Conservation (phyloP, 2,113 vertebrate genomes). For the Craseonycteris thonglongyai region DNA sequence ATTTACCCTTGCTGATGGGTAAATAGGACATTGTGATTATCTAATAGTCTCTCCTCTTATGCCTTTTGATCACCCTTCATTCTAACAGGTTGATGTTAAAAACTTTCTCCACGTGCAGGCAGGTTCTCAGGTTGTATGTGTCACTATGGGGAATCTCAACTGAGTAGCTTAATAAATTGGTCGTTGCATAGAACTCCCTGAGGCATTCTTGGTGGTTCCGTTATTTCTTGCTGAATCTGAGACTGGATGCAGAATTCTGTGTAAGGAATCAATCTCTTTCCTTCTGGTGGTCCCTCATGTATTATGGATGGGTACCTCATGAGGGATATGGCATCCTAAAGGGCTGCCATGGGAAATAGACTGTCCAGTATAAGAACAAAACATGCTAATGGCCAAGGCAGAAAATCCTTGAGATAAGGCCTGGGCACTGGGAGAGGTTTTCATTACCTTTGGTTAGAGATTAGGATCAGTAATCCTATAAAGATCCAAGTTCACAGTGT, state of each 20-base stretch:
- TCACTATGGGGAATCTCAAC: neutral
- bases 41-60: neutral
- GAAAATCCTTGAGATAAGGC: neutral
- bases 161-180: neutral
- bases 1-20: neutral
- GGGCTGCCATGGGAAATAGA: neutral
- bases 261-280: neutral
- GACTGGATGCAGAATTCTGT: neutral
- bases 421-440: neutral
- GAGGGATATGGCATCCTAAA: neutral
- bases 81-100: neutral
- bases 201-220: neutral
- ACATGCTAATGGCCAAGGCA: neutral
- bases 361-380: neutral
- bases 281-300: neutral
- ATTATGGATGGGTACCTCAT: neutral
- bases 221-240: neutral
- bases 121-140: neutral
- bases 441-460: neutral
- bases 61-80: neutral
- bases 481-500: neutral
- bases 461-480: neutral
- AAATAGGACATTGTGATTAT: neutral
- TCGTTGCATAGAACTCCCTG: neutral
- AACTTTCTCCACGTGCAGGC: neutral